Base-by-base conservation (phyloP, 2,113 vertebrate species). In the Scalopus aquaticus region DNA sequence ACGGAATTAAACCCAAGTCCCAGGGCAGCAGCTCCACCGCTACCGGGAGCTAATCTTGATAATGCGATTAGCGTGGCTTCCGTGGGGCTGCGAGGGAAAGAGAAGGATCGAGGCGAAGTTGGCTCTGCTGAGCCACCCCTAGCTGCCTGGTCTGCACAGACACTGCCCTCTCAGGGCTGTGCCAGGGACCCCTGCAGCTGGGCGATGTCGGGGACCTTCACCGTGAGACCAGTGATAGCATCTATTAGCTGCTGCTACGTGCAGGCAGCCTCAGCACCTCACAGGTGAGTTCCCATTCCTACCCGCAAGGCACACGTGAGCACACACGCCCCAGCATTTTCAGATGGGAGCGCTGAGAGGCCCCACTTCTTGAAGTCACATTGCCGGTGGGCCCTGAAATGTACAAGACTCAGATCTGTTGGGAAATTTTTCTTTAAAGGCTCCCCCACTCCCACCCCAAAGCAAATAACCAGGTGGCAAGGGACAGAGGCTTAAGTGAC, bases 1-100 rank as follows among this genome's bases (percentile, higher is more conserved):
- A 95, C 2, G 10, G 96, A 96, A 97, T 97, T 97, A 97, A 97
- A 80, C 84, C 80, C 93, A 15, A 80, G 93, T 97, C 91, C 93
- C 96, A 83, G 95, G 95, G 95, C 90, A 82, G 77, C 42, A 1
- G 76, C 94, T 94, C 93, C 6, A 60, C 2, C 5, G 74, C 81
- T 90, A 15, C 54, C 0, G 1, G 87, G 94, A 92, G 94, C 93
- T 97, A 95, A 97, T 97, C 96, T 92, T 9, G 89, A 95, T 97
- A 96, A 97, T 97, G 78, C 60, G 94, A 96, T 98, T 97, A 97
- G 82, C 2, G 4, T 39, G 13, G 88, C 88, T 54, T 19, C 51
- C 39, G 28, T 0, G 32, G 32, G n/a, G 78, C 80, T 35, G 73
- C 26, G 22, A 67, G 26, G 9, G 64, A 32, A 20, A 24, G 88